Evolutionary conservation across 2,888 invertebrate species (phyloP), one percentile per base, ranked within the genome.

Genomic region (Rotaria socialis): DNA sequence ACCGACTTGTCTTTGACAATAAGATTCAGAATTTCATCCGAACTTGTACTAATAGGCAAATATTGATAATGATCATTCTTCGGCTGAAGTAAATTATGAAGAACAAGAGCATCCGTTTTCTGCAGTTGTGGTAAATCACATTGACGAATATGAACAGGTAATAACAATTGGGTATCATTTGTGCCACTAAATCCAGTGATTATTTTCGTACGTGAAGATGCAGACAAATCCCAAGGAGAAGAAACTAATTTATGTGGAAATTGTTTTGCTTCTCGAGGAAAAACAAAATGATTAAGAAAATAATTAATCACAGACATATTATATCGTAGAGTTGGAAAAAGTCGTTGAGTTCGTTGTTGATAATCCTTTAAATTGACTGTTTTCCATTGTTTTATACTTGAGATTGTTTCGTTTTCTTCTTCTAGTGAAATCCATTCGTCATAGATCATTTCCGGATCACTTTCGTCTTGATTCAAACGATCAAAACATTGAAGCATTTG

Each of bases 11-110:
- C n/a, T n/a, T 60, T 24, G 5, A 60, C 60, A 60, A 60, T 60
- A n/a, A n/a, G n/a, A 11, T 60, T 14, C 16, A 52, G 16, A 52
- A 52, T 52, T 16, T 52, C 14, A 16, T 16, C 16, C 14, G 52
- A 52, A 7, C n/a, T 60, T 1, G 24, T 14, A 60, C n/a, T 60
- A 4, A 60, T 60, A 7, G 24, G n/a, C n/a, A 60, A 60, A n/a
- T 7, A n/a, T 60, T 60, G 60, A 60, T 60, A 60, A 60, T 60
- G n/a, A n/a, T 60, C 60, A n/a, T 60, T 60, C n/a, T 60, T n/a
- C 8, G 22, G 3, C 10, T 27, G n/a, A 7, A 60, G n/a, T 1
- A 60, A 27, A 60, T 60, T 60, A 60, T 60, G 19, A 6, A 60
- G n/a, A 27, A 60, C 60, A 27, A 60, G n/a, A 7, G 60, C 60